phyloP scores from a whole-genome alignment of 2,113 vertebrate genomes.

The Hippoglossus stenolepis region DNA sequence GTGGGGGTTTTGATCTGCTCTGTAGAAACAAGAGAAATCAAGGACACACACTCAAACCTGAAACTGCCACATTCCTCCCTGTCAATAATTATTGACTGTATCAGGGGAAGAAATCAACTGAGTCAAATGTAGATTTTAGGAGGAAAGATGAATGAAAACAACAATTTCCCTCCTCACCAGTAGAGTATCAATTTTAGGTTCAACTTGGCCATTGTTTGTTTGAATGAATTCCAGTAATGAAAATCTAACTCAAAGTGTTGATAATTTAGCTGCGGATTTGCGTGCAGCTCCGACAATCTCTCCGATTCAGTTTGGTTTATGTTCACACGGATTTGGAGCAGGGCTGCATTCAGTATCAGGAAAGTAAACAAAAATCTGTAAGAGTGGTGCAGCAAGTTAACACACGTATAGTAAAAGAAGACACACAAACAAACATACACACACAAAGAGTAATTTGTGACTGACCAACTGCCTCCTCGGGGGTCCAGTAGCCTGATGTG shows the following conservation, averaged over 20 bases:
- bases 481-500: constrained; percentile 96
- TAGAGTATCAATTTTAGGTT: too few relatives aligned
- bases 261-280: neutral
- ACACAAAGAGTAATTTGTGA: neutral
- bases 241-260: neutral
- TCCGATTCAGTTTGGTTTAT: constrained; percentile 11
- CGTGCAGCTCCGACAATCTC: neutral
- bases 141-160: neutral
- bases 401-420: neutral
- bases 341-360: neutral
- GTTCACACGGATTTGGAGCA: neutral
- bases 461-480: constrained; percentile 95
- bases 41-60: constrained; percentile 41
- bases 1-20: constrained; percentile 16
- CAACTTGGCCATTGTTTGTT: neutral
- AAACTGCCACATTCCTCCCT: constrained; percentile 10
- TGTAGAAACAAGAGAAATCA: constrained; percentile 4
- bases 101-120: neutral
- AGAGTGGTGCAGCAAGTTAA: neutral
- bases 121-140: neutral
- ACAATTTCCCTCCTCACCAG: neutral
- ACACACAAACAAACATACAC: neutral
- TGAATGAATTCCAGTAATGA: neutral
- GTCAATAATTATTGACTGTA: constrained; percentile 29
- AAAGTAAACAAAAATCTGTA: neutral